Conservation (phyloP, 2,888 invertebrate species). For the Macaria liturata region DNA sequence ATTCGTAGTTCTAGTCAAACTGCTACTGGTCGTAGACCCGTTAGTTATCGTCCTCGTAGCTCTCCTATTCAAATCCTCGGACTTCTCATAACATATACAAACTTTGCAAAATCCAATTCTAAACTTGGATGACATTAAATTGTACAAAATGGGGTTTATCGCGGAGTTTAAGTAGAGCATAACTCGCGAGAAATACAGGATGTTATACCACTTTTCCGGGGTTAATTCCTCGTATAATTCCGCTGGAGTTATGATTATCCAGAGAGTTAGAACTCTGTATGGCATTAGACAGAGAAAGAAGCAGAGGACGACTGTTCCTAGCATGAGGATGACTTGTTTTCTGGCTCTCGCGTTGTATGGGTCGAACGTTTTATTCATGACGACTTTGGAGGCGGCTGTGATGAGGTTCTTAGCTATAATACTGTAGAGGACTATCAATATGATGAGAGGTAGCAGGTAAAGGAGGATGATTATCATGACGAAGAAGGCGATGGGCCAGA, state of each 20-base stretch:
- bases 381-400: slow-evolving; percentile 86
- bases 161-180: slow-evolving; percentile 96
- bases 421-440: slow-evolving; percentile 91
- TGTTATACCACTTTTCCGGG: slow-evolving; percentile 90
- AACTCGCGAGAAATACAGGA: slow-evolving; percentile 92
- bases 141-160: slow-evolving; percentile 95
- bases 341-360: slow-evolving; percentile 88
- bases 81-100: slow-evolving; percentile 82
- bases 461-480: slow-evolving; percentile 90
- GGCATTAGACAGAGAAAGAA: slow-evolving; percentile 95
- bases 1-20: slow-evolving; percentile 84
- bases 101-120: slow-evolving; percentile 90
- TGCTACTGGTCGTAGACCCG: slow-evolving; percentile 84
- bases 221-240: slow-evolving; percentile 87
- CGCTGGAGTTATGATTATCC: slow-evolving; percentile 90
- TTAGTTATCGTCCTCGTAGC: slow-evolving; percentile 82
- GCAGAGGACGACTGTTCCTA: slow-evolving; percentile 92
- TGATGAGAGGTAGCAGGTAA: slow-evolving; percentile 90
- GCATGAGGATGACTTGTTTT: slow-evolving; percentile 93
- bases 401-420: slow-evolving; percentile 93
- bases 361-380: slow-evolving; percentile 88
- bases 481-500: slow-evolving; percentile 91
- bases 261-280: slow-evolving; percentile 91
- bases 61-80: slow-evolving; percentile 68
- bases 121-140: slow-evolving; percentile 95